Conservation (phyloP, 2,113 vertebrate species). For the Crocuta crocuta region DNA sequence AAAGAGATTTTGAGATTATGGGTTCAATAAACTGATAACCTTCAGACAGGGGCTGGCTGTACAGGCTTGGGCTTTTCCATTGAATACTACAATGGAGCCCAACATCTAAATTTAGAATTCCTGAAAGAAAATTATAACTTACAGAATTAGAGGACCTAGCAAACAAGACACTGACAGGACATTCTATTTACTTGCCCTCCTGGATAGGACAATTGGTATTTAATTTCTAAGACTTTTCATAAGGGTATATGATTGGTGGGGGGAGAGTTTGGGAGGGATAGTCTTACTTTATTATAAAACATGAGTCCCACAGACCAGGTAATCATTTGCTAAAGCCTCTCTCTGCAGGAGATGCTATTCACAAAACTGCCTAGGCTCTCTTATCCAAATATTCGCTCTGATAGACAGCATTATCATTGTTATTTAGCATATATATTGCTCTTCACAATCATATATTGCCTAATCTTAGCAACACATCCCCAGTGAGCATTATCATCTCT, state of each 20-base stretch:
- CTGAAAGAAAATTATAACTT: not conserved
- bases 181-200: not conserved
- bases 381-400: slow-evolving; percentile 62
- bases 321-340: slow-evolving; percentile 65
- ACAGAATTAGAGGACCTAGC: not conserved
- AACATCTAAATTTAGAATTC: not conserved
- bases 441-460: slow-evolving; percentile 61
- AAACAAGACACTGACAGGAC: not conserved
- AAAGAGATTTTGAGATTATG: slow-evolving; percentile 17
- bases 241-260: not conserved
- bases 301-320: slow-evolving; percentile 24
- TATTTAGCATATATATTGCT: slow-evolving; percentile 82
- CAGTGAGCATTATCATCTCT: slow-evolving; percentile 64
- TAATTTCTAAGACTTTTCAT: slow-evolving; percentile 33
- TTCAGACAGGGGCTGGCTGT: not conserved
- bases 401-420: slow-evolving; percentile 66
- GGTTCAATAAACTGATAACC: not conserved
- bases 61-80: not conserved
- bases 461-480: slow-evolving; percentile 73
- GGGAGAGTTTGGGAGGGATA: not conserved
- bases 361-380: slow-evolving; percentile 43
- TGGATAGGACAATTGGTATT: not conserved
- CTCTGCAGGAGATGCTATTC: slow-evolving; percentile 65
- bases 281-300: slow-evolving; percentile 58
- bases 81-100: not conserved